Evolutionary conservation across 2,797 vertebrate species (phyloP).

Genomic region (Hirundo rustica): DNA sequence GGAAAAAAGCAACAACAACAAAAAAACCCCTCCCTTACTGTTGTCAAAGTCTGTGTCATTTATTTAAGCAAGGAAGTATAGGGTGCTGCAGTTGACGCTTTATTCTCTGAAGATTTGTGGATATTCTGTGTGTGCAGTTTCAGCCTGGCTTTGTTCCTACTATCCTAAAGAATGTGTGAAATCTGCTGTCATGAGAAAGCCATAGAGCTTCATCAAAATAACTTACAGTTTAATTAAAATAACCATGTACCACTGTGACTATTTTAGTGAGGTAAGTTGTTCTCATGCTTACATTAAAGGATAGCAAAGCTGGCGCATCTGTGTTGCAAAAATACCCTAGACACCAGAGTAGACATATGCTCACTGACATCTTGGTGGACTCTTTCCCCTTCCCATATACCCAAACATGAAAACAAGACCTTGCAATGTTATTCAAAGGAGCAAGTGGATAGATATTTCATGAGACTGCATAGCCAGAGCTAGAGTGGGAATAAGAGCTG

Average conservation of each 20-base stretch:
- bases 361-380: not conserved
- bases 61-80: not conserved
- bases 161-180: not conserved
- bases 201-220: slow-evolving; percentile 8
- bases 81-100: not conserved
- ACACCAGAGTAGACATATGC: not conserved
- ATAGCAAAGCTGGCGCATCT: not conserved
- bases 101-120: not conserved
- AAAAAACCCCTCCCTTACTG: not conserved
- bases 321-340: not conserved
- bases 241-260: not conserved
- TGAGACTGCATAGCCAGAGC: not conserved
- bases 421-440: not conserved
- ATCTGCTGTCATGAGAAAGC: not conserved
- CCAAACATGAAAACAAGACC: not conserved
- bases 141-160: not conserved
- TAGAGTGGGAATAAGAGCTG: not conserved
- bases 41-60: not conserved
- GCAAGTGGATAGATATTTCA: not conserved
- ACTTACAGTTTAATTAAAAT: slow-evolving; percentile 15
- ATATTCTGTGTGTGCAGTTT: not conserved
- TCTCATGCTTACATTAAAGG: not conserved
- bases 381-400: not conserved
- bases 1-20: not conserved
- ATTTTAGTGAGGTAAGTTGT: not conserved